Base-by-base conservation (phyloP, 2,797 vertebrate species). In the Macroramphosus scolopax region DNA sequence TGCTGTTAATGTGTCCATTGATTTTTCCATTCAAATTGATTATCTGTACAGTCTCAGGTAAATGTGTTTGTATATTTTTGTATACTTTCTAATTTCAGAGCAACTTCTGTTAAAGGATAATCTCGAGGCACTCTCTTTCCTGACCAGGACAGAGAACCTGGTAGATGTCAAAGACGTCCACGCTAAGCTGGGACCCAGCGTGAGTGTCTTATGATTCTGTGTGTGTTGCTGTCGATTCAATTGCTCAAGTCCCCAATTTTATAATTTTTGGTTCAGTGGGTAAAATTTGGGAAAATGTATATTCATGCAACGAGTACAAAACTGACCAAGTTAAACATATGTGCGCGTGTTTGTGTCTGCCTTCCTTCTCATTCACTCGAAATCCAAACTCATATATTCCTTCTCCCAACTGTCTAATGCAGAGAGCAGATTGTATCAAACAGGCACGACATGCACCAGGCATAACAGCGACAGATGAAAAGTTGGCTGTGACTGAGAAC, bases 351-450 rank as follows among this genome's bases (percentile, higher is more conserved):
- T 1, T 43, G 11, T 34, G n/a, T 3, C 5, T 51, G 13, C 29
- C 13, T 22, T 60, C 5, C 13, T 6, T 15, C 13, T 15, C 2
- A 29, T 20, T 41, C 1, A 17, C 17, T 43, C 1, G 4, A 31
- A 54, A 26, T 6, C 5, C 12, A 41, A 44, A 48, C 5, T 39
- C 5, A 17, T 3, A 3, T 8, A 39, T 29, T 33, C 13, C 11
- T 15, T 26, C 5, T 32, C 47, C 17, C 11, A n/a, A 28, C 3
- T 24, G 13, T 28, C 2, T 7, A 6, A 38, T 39, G 8, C 36
- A 88, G 84, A 77, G 86, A 63, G 5, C 13, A 0, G 6, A 3
- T 0, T 88, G 86, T 48, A 84, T 88, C 39, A 1, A 0, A 2
- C 47, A 81, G 2, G 84, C 82, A 13, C 1, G 77, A 2, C 0